phyloP scores from a whole-genome alignment of 2,888 invertebrate species.

The Megastigmus dorsalis region DNA sequence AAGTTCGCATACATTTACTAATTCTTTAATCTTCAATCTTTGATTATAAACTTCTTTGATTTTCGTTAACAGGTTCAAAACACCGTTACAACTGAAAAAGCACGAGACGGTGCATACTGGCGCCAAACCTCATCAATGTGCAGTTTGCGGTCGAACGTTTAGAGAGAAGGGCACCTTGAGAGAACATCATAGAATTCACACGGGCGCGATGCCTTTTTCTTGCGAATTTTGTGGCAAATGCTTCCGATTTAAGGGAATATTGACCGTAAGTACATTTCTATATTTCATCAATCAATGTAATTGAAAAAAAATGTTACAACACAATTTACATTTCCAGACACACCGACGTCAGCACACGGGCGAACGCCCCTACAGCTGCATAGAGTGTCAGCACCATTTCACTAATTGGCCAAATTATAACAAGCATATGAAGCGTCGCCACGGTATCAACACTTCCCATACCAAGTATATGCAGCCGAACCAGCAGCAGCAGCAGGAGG shows the following conservation, averaged over 20 bases:
- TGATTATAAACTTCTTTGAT: not conserved
- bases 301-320: no score
- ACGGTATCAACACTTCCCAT: slow-evolving; percentile 79
- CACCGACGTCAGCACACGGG: slow-evolving; percentile 82
- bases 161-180: slow-evolving; percentile 83
- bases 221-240: slow-evolving; percentile 86
- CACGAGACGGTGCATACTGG: slow-evolving; percentile 79
- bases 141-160: slow-evolving; percentile 79
- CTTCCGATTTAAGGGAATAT: slow-evolving; percentile 85
- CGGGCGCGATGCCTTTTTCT: slow-evolving; percentile 85
- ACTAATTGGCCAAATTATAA: slow-evolving; percentile 90
- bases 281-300: no score
- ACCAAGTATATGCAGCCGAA: slow-evolving; percentile 66
- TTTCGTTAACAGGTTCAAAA: slow-evolving; percentile 75
- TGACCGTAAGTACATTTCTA: slow-evolving; percentile 76
- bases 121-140: slow-evolving; percentile 79
- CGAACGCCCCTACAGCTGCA: slow-evolving; percentile 84
- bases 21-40: slow-evolving; percentile 29
- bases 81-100: slow-evolving; percentile 76
- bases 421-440: slow-evolving; percentile 87
- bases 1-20: slow-evolving; percentile 57
- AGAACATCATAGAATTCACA: slow-evolving; percentile 85
- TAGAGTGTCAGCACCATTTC: slow-evolving; percentile 84
- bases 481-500: slow-evolving; percentile 60
- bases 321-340: slow-evolving; percentile 73